phyloP scores from a whole-genome alignment of 2,797 vertebrate species.

The Sciurus carolinensis region DNA sequence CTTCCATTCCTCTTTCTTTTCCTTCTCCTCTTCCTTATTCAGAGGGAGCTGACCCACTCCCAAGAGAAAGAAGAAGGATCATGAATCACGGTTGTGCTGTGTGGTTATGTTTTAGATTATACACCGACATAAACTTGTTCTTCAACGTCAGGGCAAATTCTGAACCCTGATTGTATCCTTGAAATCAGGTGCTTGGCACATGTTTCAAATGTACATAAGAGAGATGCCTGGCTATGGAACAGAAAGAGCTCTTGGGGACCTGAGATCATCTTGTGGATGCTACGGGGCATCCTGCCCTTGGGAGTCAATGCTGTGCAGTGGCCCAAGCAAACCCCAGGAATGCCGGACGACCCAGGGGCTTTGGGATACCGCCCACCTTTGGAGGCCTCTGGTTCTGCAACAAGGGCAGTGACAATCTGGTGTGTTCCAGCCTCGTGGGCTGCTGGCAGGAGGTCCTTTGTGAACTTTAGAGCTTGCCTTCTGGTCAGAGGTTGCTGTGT shows the following conservation, averaged over 20 bases:
- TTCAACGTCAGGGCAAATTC: background rate
- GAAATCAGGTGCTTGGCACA: accelerated
- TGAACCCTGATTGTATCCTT: background rate
- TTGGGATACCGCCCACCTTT: too few species aligned
- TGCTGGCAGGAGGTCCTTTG: too few species aligned
- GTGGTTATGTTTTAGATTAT: background rate
- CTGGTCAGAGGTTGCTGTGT: background rate
- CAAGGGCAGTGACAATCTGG: too few species aligned
- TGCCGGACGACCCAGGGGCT: background rate
- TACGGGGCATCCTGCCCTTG: too few species aligned
- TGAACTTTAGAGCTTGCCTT: too few species aligned
- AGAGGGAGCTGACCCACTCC: background rate
- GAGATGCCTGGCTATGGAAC: accelerated
- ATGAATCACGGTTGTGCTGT: background rate
- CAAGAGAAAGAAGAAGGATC: background rate
- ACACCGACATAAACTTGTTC: background rate
- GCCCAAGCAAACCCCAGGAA: background rate
- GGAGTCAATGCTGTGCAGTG: background rate
- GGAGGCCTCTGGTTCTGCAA: too few species aligned
- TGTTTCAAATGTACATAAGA: background rate
- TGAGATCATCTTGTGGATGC: background rate
- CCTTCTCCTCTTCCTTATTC: background rate
- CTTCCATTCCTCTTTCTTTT: background rate
- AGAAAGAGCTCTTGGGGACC: background rate
- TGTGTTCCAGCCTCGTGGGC: too few species aligned